Evolutionary conservation across 2,888 invertebrate species (phyloP), one percentile per base, ranked within the genome.

Genomic region (Drosophila paranaensis): DNA sequence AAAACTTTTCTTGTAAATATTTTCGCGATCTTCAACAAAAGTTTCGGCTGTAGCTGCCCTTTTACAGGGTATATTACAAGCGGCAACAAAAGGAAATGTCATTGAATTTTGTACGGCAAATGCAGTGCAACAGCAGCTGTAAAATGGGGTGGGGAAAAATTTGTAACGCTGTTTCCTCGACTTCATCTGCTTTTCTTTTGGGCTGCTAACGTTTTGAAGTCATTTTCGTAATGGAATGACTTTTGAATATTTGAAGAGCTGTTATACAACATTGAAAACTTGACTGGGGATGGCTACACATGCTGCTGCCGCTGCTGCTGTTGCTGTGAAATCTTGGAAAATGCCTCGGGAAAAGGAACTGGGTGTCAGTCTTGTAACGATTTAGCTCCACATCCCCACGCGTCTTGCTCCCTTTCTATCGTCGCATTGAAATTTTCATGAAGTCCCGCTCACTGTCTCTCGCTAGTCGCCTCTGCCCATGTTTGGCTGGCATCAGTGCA

Each of bases 191-290:
- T 16, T 54, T 37, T 35, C 60, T 48, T 48, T 20, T 13, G 8
- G 65, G 42, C 64, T 72, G 66, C 69, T 57, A 71, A 70, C 70
- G 75, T 74, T 80, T 86, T 79, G 74, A 71, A 88, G 82, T 84
- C 79, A 88, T 82, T 81, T 80, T 74, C 60, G 75, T 82, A 88
- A 87, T 89, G 81, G 81, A 81, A 88, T 86, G 86, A 88, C 86
- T 89, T 89, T 82, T 85, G 80, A 86, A 84, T 86, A 86, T 82
- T 82, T 85, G 83, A 86, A 85, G 77, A 82, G 85, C 79, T 78
- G 70, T 71, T 77, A 68, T 60, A 66, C 62, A 70, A 64, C 77
- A 64, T 60, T 60, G 67, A 60, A 66, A 60, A 61, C 74, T 74
- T 66, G 61, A 40, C 58, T 48, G 43, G 43, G 43, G 43, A 33